Conservation (phyloP, 64 coral and sea anemone species). For the Actinia tenebrosa region DNA sequence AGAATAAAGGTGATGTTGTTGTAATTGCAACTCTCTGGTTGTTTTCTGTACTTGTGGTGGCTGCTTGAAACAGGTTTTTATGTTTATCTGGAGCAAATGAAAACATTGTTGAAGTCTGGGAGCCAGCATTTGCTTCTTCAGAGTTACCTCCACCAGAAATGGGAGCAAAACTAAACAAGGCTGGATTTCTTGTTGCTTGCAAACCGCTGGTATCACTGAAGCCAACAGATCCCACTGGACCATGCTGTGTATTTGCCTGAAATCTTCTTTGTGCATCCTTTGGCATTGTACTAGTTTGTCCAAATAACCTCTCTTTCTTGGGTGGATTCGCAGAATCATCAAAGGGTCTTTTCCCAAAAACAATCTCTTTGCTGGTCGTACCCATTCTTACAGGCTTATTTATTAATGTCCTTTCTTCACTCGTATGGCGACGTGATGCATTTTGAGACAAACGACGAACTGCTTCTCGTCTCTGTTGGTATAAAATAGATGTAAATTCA, state of each 20-base stretch:
- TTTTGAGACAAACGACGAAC: constrained; percentile 25
- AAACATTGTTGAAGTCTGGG: background rate
- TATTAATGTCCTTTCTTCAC: constrained; percentile 3
- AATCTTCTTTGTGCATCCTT: background rate
- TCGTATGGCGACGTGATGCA: constrained; percentile 15
- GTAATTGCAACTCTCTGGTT: background rate
- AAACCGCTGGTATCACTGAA: background rate
- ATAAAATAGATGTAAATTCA: background rate
- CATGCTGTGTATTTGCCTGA: background rate
- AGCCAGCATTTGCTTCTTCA: background rate
- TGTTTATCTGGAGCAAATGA: background rate
- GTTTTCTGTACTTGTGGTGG: background rate
- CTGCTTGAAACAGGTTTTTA: background rate
- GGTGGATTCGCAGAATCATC: background rate
- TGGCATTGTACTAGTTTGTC: background rate
- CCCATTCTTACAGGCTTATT: background rate
- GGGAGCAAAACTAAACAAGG: background rate
- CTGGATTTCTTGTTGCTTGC: background rate
- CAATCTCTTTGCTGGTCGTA: constrained; percentile 4
- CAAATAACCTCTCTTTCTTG: background rate
- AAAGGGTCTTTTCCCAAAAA: constrained; percentile 15
- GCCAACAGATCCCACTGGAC: background rate
- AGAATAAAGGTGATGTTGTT: background rate
- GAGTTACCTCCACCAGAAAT: background rate
- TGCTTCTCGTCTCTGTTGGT: constrained; percentile 44